Base-by-base conservation (phyloP, 1,140 invertebrate species). In the Tetramorium alpestre region DNA sequence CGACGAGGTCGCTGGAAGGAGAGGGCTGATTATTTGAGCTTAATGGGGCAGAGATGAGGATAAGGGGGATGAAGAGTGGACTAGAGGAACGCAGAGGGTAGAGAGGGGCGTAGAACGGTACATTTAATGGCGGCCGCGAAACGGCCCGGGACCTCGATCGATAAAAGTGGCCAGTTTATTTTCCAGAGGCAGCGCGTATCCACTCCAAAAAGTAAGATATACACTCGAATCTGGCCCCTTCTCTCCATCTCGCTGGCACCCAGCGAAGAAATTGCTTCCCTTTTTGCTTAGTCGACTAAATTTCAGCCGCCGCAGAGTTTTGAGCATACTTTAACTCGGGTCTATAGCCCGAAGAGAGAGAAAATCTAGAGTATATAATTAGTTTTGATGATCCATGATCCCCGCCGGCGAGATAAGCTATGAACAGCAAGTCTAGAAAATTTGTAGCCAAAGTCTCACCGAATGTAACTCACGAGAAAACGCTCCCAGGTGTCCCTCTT, bases 121-220 rank as follows among this genome's bases (percentile, higher is more conserved):
- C 78, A 82, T 90, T 90, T 90, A 90, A 90, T 90, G 89, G 81
- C 89, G 75, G 64, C 77, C 81, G 76, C 88, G 88, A 85, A 90
- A 85, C 89, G 75, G 78, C 62, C 62, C 44, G 49, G 86, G n/a
- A 85, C 86, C 60, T 86, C 86, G 89, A 90, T 90, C 89, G 89
- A 90, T 90, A 90, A 90, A 90, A 90, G 86, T 90, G 81, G 81
- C 89, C 81, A 86, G 51, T 90, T 90, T 90, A 90, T 90, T 90
- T 90, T 90, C 86, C 86, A 80, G 58, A 58, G 75, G 76, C 64
- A 85, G 67, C 58, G 58, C 65, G 73, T 22, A 47, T 51, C 33
- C 13, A 22, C 67, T 72, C 56, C 8, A 70, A 88, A 87, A 69
- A 70, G 65, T n/a, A 47, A 38, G 33, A 49, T 38, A 28, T 60